A percentile compares a stretch with the other conserved stretches of the same genome.
Evolutionary conservation across 2,113 vertebrate genomes (phyloP).

Genomic region (Coreoperca whiteheadi): DNA sequence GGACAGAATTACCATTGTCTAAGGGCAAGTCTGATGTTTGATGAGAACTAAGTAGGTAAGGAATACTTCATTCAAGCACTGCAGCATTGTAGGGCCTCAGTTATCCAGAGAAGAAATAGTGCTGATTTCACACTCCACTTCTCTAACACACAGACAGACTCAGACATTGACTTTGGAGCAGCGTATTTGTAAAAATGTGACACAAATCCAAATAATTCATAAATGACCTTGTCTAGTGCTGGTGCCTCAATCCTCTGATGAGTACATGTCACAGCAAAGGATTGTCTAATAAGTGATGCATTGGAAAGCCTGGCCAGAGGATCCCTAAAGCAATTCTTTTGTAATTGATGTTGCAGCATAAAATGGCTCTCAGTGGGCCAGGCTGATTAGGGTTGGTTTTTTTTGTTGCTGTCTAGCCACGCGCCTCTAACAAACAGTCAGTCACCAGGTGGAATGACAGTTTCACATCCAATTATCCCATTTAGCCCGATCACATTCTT

Average conservation of each 20-base stretch:
- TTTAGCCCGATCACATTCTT: constrained; percentile 50
- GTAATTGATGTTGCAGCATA: constrained; percentile 80
- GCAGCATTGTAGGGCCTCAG: not conserved
- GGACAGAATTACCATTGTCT: constrained; percentile 14
- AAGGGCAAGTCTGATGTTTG: constrained; percentile 10
- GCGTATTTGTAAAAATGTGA: constrained; percentile 64
- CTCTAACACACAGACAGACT: constrained; percentile 22
- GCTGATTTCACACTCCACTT: constrained; percentile 34
- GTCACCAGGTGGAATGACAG: constrained; percentile 69
- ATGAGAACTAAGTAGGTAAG: constrained; percentile 23
- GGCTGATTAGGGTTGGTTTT: constrained; percentile 75
- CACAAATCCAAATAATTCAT: constrained; percentile 73
- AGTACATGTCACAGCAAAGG: constrained; percentile 79
- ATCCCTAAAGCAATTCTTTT: constrained; percentile 80
- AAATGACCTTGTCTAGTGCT: constrained; percentile 72
- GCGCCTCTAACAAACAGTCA: constrained; percentile 58
- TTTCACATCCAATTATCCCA: constrained; percentile 76
- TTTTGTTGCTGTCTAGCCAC: constrained; percentile 62
- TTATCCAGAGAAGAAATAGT: constrained; percentile 29
- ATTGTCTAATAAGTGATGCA: constrained; percentile 80
- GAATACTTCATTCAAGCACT: constrained; percentile 7
- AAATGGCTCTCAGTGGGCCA: constrained; percentile 75
- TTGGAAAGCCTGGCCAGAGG: constrained; percentile 71
- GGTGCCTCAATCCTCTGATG: constrained; percentile 75
- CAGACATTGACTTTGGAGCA: constrained; percentile 29